Percentiles rank a stretch among this genome's conserved stretches.
These are phyloP conservation scores for Cerastis leucographa DNA, from an alignment of 2,888 invertebrate species.

Conservation along the genomic window DNA sequence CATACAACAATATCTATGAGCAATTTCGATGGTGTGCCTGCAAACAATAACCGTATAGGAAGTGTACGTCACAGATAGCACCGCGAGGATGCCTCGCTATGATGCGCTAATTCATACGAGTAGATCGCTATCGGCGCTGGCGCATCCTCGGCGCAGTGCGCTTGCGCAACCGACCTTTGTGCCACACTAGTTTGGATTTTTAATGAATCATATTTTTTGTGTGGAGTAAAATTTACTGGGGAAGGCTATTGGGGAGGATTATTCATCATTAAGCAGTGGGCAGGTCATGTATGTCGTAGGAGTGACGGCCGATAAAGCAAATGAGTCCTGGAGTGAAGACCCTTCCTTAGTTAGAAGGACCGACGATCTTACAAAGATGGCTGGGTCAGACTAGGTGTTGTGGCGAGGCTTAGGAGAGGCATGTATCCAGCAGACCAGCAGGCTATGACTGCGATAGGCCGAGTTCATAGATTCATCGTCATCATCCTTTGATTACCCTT, in stretches of 20 bases:
- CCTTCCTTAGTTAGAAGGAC: background rate
- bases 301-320: background rate
- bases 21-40: conserved; percentile 47
- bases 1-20: conserved; percentile 19
- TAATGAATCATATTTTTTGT: conserved; percentile 1
- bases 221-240: background rate
- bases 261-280: background rate
- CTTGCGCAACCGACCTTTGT: conserved; percentile 68
- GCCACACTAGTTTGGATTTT: conserved; percentile 36
- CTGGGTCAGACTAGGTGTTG: background rate
- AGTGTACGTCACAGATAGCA: conserved; percentile 60
- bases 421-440: background rate
- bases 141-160: conserved; percentile 60
- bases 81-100: conserved; percentile 53
- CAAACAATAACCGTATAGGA: conserved; percentile 57
- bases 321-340: background rate
- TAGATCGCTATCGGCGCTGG: conserved; percentile 65
- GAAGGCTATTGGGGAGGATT: background rate
- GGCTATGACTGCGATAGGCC: background rate
- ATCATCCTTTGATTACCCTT: background rate
- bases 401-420: background rate
- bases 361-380: too few relatives aligned
- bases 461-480: background rate
- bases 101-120: conserved; percentile 65
- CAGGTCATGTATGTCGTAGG: background rate